Base-by-base conservation (phyloP, 2,113 vertebrate species). In the Dolichotis patagonum region DNA sequence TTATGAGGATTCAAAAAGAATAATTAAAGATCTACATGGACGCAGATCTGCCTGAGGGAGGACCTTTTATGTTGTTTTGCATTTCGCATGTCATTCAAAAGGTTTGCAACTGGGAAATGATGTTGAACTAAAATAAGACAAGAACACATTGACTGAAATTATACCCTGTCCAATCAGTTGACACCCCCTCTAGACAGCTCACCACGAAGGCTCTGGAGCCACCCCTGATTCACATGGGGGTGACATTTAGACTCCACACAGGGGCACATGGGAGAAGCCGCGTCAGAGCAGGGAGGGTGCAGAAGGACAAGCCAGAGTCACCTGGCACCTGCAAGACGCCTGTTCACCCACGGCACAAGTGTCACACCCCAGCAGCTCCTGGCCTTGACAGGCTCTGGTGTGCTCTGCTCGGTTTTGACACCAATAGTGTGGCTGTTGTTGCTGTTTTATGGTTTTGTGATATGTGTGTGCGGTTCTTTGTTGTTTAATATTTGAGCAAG, bases 91-190 rank as follows among this genome's bases (percentile, higher is more conserved):
- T 98, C 98, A 98, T 96, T 98, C 98, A 98, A 95, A 98, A 98
- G 98, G 98, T 98, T 98, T 97, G 98, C 98, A 98, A 98, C 98
- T 96, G 98, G 98, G 98, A 98, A 98, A 98, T 97, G 97, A 98
- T 98, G 98, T 98, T 98, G 98, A 98, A 98, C 98, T 98, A 98
- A 98, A 99, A 98, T 98, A 98, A 98, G 98, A 98, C 98, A 98
- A 98, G 98, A 98, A 97, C 97, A 95, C 98, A 96, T 95, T 98
- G 98, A 98, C 98, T 96, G 96, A 98, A 98, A 98, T 98, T 98
- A 98, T 97, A 99, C 96, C 98, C 98, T 98, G 98, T 98, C 98
- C 98, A 92, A 97, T 84, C 93, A 97, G 96, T 96, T 98, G 98
- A 98, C 98, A 98, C 98, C 97, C 96, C 96, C 98, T 98, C 97